Base-by-base conservation (phyloP, 2,888 invertebrate genomes). In the Phoenoteleia sp. region DNA sequence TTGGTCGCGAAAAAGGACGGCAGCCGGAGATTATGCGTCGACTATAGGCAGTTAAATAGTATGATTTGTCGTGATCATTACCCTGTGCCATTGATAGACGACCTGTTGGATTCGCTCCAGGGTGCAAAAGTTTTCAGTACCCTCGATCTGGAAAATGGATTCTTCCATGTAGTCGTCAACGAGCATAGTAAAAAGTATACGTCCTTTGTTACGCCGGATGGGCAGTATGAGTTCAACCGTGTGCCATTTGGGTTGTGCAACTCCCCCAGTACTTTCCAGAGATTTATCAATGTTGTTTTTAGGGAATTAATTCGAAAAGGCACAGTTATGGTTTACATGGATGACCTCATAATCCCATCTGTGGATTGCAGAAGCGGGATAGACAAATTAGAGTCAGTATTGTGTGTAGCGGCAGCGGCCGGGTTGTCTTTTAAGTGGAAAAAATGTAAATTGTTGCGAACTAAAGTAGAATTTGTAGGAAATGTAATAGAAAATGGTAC, bases 1-100 rank as follows among this genome's bases (percentile, higher is more conserved):
- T 54, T 87, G 15, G 86, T 85, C 0, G 64, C 56, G 6, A 89
- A 89, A 42, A 89, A 88, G 42, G 76, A 87, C 33, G 87, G 86
- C 7, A 42, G 67, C 0, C 29, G 29, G 11, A 62, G 89, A 13
- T n/a, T 52, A 3, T 52, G 52, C n/a, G 19, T 49, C 2, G 23
- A 49, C 19, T 49, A 17, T 23, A 21, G 49, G 11, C 23, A 6
- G 9, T 17, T 45, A 1, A 52, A 52, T n/a, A 11, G 25, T n/a
- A 7, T 25, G 13, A 52, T 52, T n/a, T 17, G 25, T 25, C 13
- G 25, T 3, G 25, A 52, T 25, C 52, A 25, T 5, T 52, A 52
- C 7, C 25, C 52, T 4, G n/a, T 52, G 25, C 25, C 52, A 23
- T 52, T 52, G 52, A n/a, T 52, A 11, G 52, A 52, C 13, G 52